Evolutionary conservation across 2,113 vertebrate species (phyloP).

Genomic region (Myotis lucifugus): DNA sequence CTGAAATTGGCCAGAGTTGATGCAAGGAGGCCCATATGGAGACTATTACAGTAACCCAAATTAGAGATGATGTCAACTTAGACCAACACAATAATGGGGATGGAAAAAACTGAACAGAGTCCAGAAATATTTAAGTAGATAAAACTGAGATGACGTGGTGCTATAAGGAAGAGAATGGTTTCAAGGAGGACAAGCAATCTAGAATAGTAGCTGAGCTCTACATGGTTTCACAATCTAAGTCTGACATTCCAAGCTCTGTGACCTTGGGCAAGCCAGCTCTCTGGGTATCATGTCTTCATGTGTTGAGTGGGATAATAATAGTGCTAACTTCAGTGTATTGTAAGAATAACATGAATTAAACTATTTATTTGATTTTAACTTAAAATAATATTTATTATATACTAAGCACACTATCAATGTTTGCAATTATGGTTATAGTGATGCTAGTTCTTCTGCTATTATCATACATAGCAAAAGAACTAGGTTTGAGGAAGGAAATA

Average conservation of each 20-base stretch:
- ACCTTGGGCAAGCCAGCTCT: not conserved
- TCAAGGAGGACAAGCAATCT: not conserved
- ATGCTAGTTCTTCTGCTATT: not conserved
- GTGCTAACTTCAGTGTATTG: not conserved
- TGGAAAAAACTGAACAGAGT: not conserved
- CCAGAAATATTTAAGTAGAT: not conserved
- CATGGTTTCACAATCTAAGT: not conserved
- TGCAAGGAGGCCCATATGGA: not conserved
- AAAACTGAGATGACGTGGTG: not conserved
- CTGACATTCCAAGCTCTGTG: not conserved
- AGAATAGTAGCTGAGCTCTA: not conserved
- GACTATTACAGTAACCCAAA: not conserved
- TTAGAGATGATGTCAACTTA: not conserved
- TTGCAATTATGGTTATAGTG: not conserved
- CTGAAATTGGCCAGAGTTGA: not conserved
- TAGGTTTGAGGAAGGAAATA: not conserved
- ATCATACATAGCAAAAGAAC: not conserved
- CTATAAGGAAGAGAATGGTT: not conserved
- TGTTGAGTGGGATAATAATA: not conserved
- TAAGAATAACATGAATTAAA: not conserved
- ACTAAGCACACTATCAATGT: not conserved
- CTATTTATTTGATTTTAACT: not conserved
- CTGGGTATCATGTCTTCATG: not conserved
- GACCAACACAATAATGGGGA: not conserved
- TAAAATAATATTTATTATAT: not conserved